Evolutionary conservation across 1,140 invertebrate species (phyloP), one percentile per base, ranked within the genome.

Genomic region (Antheraea mylitta): DNA sequence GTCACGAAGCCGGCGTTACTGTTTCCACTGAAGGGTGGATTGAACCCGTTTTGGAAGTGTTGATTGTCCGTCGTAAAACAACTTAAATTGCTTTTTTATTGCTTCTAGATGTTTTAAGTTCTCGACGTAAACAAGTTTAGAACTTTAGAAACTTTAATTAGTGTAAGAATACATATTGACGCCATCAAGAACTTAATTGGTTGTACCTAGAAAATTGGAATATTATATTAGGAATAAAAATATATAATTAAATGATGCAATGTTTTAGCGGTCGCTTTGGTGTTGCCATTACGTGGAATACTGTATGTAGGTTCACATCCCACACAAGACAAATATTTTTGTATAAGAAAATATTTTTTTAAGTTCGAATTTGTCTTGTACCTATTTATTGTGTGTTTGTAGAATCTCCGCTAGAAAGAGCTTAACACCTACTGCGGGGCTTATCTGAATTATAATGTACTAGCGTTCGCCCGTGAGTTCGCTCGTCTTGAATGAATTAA

Each of bases 61-160:
- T 66, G 48, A 66, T 68, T 60, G 69, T 66, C 58, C 42, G 58
- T 63, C 38, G 18, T 69, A 67, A 71, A 75, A 71, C 64, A 69
- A 69, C 45, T 69, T 71, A 69, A 74, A 74, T 71, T 71, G 60
- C 67, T 64, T 69, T 73, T 71, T 71, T 66, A 66, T 59, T 67
- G 18, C 66, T 48, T 22, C 58, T 18, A 38, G 38, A 64, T 38
- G 68, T 60, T 19, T 42, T 61, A 36, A 36, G 60, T 61, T 61
- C 60, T 61, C 30, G 19, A 30, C 60, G 42, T 66, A 53, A 53
- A 58, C 18, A 38, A 66, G 19, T 58, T 58, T 22, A 18, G 45
- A 58, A 66, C 18, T 30, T 58, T 30, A 66, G 18, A 66, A 48
- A 58, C 42, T 66, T 53, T 66, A 19, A 66, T 66, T 36, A n/a